Evolutionary conservation across 2,113 vertebrate species (phyloP).

Genomic region (Geococcyx californianus): DNA sequence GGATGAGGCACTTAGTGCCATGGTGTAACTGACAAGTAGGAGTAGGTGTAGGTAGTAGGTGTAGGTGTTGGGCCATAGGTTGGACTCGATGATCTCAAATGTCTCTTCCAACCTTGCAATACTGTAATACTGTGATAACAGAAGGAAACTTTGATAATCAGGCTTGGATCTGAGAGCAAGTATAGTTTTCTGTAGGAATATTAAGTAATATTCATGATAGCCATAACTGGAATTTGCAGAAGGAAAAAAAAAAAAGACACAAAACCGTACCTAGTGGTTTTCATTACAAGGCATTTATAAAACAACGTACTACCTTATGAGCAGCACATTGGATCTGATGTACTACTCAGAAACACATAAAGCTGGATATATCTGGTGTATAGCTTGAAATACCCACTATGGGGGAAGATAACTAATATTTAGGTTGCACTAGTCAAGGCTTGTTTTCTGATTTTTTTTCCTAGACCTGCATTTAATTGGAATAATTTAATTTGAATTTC

Average conservation of each 20-base stretch:
- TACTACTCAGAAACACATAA: not conserved
- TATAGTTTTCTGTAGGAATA: not conserved
- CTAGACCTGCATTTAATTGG: not conserved
- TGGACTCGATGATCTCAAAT: no score
- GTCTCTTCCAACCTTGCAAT: no score
- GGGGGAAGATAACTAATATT: not conserved
- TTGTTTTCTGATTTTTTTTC: not conserved
- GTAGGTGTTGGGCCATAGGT: no score
- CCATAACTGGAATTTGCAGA: not conserved
- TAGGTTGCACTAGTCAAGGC: not conserved
- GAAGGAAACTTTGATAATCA: not conserved
- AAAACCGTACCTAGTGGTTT: not conserved
- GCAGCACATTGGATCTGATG: not conserved
- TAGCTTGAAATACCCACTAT: not conserved
- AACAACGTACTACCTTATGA: not conserved
- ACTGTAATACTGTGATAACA: no score
- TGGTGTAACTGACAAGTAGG: no score
- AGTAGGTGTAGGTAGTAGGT: no score
- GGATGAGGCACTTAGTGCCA: no score
- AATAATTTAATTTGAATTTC: not conserved
- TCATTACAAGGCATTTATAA: not conserved
- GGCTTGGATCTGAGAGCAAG: not conserved
- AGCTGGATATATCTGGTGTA: not conserved
- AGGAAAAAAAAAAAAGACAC: no score
- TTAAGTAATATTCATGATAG: not conserved